Evolutionary conservation across 2,888 invertebrate species (phyloP).

Genomic region (Cryptus armator): DNA sequence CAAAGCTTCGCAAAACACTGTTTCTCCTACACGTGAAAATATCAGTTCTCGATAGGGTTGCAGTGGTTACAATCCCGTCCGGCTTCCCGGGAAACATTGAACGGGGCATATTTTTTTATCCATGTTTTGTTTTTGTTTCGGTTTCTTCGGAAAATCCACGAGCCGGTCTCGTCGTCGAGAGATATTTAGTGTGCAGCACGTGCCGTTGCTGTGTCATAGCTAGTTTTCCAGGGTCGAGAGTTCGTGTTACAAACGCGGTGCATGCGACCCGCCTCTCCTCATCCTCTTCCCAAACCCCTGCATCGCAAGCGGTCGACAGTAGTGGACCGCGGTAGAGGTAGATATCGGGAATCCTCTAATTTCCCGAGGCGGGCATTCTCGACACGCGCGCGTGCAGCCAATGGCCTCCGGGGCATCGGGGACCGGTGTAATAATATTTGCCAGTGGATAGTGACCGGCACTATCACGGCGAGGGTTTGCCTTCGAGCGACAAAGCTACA

Average conservation of each 20-base stretch:
- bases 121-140: background rate
- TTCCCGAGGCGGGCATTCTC: conserved; percentile 72
- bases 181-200: conserved; percentile 38
- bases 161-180: background rate
- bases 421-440: conserved; percentile 69
- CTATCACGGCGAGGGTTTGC: background rate
- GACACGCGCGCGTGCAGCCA: conserved; percentile 65
- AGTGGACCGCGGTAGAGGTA: conserved; percentile 19
- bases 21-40: background rate
- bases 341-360: conserved; percentile 66
- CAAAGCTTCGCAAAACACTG: background rate
- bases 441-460: conserved; percentile 37
- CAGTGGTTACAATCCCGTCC: background rate
- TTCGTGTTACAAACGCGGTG: conserved; percentile 18
- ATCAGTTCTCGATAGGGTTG: conserved; percentile 3
- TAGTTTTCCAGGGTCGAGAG: conserved; percentile 31
- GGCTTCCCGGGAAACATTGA: background rate
- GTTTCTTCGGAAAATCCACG: background rate
- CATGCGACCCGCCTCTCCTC: background rate
- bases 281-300: conserved; percentile 26
- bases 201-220: conserved; percentile 15
- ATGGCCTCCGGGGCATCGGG: conserved; percentile 45
- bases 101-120: background rate
- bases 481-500: background rate
- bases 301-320: conserved; percentile 22